Conservation (phyloP, 2,888 invertebrate species). For the Pandemis heparana region DNA sequence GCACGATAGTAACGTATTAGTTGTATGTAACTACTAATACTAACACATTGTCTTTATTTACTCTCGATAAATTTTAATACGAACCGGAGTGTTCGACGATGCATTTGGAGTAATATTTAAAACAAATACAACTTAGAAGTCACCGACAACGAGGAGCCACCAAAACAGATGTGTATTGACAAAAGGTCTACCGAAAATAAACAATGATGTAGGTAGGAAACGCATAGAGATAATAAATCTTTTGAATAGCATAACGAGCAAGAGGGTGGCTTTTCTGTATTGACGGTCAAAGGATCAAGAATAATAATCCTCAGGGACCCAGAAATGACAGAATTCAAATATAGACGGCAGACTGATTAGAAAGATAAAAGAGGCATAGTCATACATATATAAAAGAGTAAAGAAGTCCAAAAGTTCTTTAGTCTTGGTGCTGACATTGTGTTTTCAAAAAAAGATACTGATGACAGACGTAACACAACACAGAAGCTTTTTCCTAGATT, state of each 20-base stretch:
- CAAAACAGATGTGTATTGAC: conserved; percentile 71
- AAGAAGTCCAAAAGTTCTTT: not conserved
- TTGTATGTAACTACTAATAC: not conserved
- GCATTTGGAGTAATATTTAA: conserved; percentile 40
- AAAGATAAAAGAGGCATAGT: conserved; percentile 3
- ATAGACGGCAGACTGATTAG: conserved; percentile 13
- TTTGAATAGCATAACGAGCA: conserved; percentile 49
- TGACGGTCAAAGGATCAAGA: conserved; percentile 35
- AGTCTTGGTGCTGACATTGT: not conserved
- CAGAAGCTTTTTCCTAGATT: conserved; percentile 9
- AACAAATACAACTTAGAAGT: conserved; percentile 52
- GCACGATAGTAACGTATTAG: conserved; percentile 25
- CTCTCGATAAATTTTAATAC: conserved; percentile 18
- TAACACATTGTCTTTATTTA: conserved; percentile 26
- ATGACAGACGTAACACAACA: not conserved
- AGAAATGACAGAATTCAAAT: not conserved
- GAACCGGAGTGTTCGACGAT: conserved; percentile 4
- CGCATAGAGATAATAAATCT: conserved; percentile 63
- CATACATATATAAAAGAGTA: not conserved
- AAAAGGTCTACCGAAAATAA: conserved; percentile 67
- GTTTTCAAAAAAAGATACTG: conserved; percentile 10
- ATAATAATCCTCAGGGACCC: conserved; percentile 22
- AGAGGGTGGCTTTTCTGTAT: conserved; percentile 40
- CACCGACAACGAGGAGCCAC: conserved; percentile 56
- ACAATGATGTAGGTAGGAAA: conserved; percentile 59